These are phyloP conservation scores for Carollia perspicillata DNA, from an alignment of 2,113 vertebrate genomes.

Conservation along the genomic window DNA sequence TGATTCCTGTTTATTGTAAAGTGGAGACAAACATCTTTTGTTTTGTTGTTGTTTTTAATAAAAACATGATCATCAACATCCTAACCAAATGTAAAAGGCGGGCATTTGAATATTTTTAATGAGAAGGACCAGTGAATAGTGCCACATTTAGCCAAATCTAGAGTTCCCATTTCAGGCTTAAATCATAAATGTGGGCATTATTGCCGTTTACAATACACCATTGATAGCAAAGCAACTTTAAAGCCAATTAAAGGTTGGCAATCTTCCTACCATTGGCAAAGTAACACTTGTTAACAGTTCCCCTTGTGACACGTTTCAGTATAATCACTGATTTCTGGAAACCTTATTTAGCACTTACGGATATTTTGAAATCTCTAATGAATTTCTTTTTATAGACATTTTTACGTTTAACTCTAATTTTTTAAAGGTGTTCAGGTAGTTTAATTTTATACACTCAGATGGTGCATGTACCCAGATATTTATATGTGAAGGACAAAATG, in stretches of 20 bases:
- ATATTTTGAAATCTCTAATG: constrained; percentile 80
- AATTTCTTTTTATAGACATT: constrained; percentile 80
- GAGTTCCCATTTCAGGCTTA: constrained; percentile 63
- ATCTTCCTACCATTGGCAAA: constrained; percentile 79
- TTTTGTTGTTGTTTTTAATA: constrained; percentile 33
- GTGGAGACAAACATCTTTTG: constrained; percentile 61
- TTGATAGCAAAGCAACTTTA: constrained; percentile 81
- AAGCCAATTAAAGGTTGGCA: constrained; percentile 82
- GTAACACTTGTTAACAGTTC: constrained; percentile 79
- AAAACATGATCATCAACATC: constrained; percentile 56
- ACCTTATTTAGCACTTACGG: constrained; percentile 77
- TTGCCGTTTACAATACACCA: constrained; percentile 80
- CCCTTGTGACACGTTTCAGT: constrained; percentile 76
- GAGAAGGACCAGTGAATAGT: constrained; percentile 59
- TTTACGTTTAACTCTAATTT: constrained; percentile 74
- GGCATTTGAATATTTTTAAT: constrained; percentile 68
- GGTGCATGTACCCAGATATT: constrained; percentile 68
- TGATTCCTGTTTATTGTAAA: constrained; percentile 37
- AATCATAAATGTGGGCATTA: constrained; percentile 80
- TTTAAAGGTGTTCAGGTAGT: constrained; percentile 74
- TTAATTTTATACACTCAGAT: constrained; percentile 73
- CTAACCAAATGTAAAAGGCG: constrained; percentile 37
- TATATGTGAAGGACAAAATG: constrained; percentile 68
- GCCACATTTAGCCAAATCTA: constrained; percentile 63
- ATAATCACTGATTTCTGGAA: constrained; percentile 81